Conservation (phyloP, 2,113 vertebrate genomes). For the Deroptyus accipitrinus region DNA sequence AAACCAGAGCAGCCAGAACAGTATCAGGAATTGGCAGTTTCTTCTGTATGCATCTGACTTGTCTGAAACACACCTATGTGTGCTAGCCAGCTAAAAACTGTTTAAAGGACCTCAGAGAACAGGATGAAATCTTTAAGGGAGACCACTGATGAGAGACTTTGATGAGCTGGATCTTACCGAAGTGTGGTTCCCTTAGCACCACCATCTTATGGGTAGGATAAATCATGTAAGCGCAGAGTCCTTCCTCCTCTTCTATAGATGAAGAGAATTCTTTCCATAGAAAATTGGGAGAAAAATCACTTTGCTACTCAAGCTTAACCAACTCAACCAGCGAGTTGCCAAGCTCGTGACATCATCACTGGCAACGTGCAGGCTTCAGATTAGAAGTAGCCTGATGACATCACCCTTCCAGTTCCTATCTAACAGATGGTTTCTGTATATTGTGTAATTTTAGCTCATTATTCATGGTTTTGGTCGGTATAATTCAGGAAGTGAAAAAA, state of each 20-base stretch:
- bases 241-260: background rate
- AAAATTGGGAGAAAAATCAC: background rate
- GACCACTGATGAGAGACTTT: background rate
- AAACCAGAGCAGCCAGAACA: background rate
- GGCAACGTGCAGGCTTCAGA: slow-evolving; percentile 75
- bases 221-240: background rate
- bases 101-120: no score
- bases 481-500: slow-evolving; percentile 77
- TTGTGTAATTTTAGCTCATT: slow-evolving; percentile 81
- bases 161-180: background rate
- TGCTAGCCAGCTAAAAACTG: background rate
- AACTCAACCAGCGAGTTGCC: slow-evolving; percentile 53
- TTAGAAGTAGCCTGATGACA: slow-evolving; percentile 80
- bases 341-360: slow-evolving; percentile 80
- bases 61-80: background rate
- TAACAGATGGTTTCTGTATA: slow-evolving; percentile 84
- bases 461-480: slow-evolving; percentile 77
- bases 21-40: background rate
- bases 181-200: background rate
- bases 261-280: background rate
- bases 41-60: background rate
- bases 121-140: background rate
- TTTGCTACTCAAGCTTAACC: slow-evolving; percentile 45
- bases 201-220: background rate
- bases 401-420: slow-evolving; percentile 74